phyloP scores from a whole-genome alignment of 2,113 vertebrate genomes.

The Rhynchomys soricoides region DNA sequence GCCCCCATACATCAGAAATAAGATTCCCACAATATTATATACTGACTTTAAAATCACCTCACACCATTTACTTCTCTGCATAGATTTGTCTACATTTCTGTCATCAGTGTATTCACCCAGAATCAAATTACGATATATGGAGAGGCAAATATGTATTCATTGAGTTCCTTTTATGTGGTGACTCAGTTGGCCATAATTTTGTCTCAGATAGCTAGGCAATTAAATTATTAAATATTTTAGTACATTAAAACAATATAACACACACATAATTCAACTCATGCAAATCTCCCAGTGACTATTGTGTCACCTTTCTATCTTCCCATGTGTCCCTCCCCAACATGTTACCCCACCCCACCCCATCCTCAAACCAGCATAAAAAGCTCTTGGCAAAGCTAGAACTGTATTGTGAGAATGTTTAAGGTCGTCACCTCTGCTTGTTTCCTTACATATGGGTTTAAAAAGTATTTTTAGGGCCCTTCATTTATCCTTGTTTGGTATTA shows the following conservation, averaged over 20 bases:
- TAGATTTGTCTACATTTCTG: not conserved
- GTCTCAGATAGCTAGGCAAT: not conserved
- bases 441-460: not conserved
- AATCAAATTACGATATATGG: not conserved
- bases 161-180: not conserved
- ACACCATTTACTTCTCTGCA: not conserved
- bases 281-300: not conserved
- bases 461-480: not conserved
- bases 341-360: not conserved
- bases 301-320: not conserved
- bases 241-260: slow-evolving; percentile 9
- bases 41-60: not conserved
- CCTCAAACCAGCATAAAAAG: not conserved
- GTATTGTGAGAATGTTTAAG: not conserved
- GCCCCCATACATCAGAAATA: not conserved
- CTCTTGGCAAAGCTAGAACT: not conserved
- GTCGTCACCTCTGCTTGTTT: not conserved
- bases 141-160: not conserved
- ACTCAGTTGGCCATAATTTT: not conserved
- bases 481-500: not conserved
- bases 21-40: rapidly evolving
- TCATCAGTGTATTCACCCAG: not conserved
- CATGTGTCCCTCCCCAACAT: rapidly evolving
- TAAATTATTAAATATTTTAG: not conserved
- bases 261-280: not conserved